Evolutionary conservation across 2,888 invertebrate genomes (phyloP).

Genomic region (Allacma fusca): DNA sequence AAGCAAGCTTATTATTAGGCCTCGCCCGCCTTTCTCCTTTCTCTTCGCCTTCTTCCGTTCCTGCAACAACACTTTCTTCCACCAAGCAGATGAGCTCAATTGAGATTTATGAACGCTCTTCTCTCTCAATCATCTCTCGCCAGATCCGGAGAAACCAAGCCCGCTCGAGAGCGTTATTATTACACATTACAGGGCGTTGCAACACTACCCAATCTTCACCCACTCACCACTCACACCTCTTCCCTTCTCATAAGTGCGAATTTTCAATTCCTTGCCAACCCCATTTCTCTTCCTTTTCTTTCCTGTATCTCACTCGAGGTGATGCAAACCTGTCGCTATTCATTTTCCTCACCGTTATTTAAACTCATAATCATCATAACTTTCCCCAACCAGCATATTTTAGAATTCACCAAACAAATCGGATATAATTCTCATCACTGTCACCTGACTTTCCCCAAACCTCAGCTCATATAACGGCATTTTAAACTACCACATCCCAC

Average conservation of each 20-base stretch:
- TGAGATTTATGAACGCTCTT: constrained; percentile 57
- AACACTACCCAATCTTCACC: neutral
- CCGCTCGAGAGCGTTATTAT: neutral
- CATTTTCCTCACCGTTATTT: neutral
- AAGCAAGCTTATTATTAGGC: constrained; percentile 43
- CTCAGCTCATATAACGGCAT: too few relatives aligned
- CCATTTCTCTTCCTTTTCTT: neutral
- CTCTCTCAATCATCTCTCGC: constrained; percentile 40
- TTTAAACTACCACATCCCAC: too few relatives aligned
- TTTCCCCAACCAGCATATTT: too few relatives aligned
- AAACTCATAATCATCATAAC: too few relatives aligned
- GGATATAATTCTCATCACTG: too few relatives aligned
- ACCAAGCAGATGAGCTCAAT: constrained; percentile 49
- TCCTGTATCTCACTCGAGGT: neutral
- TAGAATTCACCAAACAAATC: too few relatives aligned
- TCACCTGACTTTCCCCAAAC: too few relatives aligned
- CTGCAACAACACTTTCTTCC: constrained; percentile 19
- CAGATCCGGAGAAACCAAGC: neutral
- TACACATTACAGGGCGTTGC: constrained; percentile 7
- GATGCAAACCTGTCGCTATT: neutral
- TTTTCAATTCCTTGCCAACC: too few relatives aligned
- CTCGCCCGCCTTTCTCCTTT: constrained; percentile 28
- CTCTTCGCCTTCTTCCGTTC: constrained; percentile 4
- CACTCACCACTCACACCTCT: neutral
- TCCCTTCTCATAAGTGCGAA: neutral